Base-by-base conservation (phyloP, 1,140 invertebrate species). In the Rhopalosiphum padi region DNA sequence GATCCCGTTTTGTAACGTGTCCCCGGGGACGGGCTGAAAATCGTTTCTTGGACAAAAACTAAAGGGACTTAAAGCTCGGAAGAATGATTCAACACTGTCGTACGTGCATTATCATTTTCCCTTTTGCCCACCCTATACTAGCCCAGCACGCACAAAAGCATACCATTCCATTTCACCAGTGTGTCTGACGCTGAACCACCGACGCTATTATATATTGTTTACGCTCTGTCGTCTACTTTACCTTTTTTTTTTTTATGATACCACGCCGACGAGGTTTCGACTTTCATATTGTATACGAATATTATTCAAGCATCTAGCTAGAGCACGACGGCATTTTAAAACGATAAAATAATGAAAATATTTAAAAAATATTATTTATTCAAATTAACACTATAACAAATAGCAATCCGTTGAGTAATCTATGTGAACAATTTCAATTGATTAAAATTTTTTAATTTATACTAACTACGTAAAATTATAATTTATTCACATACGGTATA, bases 11-110 rank as follows among this genome's bases (percentile, higher is more conserved):
- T 86, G 91, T 93, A 93, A 93, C 91, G 91, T 9, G 82, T 93
- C 91, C 91, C 91, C 48, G 37, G 82, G 51, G 91, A 93, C 91
- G 77, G 82, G 9, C 77, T 37, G 82, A 93, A 82, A 93, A 93
- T 93, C 91, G 91, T 93, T 93, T 93, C 91, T n/a, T 35, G 91
- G 68, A 85, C 82, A 85, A 93, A 93, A 93, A 93, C 91, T 86
- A 93, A 93, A 93, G 68, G 82, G 91, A 85, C 46, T 85, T 55
- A 93, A 93, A 93, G 91, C 91, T 93, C 91, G 25, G 82, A 93
- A 82, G 91, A 93, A 93, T 93, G 91, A 93, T 93, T 93, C 91
- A 93, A 93, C 91, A 93, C 91, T 93, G 91, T 86, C 91, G 82
- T 93, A 93, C 91, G 91, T 93, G 91, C 82, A 93, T 93, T 93